These are phyloP conservation scores for Toxotes jaculatrix DNA, from an alignment of 2,113 vertebrate species.

Conservation along the genomic window DNA sequence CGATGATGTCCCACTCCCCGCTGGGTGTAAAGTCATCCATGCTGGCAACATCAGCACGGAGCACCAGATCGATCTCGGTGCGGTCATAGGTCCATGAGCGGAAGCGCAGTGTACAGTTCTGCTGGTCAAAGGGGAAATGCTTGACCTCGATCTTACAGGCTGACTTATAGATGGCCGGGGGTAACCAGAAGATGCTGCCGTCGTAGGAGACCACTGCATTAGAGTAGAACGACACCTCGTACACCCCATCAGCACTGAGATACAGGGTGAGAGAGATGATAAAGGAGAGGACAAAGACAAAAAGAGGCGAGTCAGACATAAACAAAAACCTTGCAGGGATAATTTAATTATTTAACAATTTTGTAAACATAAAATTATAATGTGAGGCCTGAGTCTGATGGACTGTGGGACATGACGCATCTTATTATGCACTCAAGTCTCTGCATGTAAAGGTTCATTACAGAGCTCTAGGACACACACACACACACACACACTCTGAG, in stretches of 20 bases:
- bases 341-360: not conserved
- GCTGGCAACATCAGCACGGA: slow-evolving; percentile 93
- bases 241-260: slow-evolving; percentile 94
- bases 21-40: slow-evolving; percentile 97
- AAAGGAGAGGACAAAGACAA: slow-evolving; percentile 20
- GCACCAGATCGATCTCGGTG: slow-evolving; percentile 93
- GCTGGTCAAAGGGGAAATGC: slow-evolving; percentile 98
- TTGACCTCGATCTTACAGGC: slow-evolving; percentile 97
- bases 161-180: slow-evolving; percentile 96
- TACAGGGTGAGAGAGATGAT: not conserved
- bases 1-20: slow-evolving; percentile 96
- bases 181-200: slow-evolving; percentile 97
- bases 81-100: slow-evolving; percentile 98
- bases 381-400: slow-evolving; percentile 6
- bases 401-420: slow-evolving; percentile 26
- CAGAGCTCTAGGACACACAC: slow-evolving; percentile 12
- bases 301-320: slow-evolving; percentile 23
- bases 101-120: slow-evolving; percentile 97
- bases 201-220: slow-evolving; percentile 96
- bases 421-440: slow-evolving; percentile 46
- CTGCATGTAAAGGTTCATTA: not conserved
- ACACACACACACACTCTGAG: slow-evolving; percentile 23
- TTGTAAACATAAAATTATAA: slow-evolving; percentile 6
- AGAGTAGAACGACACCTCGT: slow-evolving; percentile 98
- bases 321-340: not conserved